Evolutionary conservation across 2,797 vertebrate genomes (phyloP), one percentile per base, ranked within the genome.

Genomic region (Alosa sapidissima): DNA sequence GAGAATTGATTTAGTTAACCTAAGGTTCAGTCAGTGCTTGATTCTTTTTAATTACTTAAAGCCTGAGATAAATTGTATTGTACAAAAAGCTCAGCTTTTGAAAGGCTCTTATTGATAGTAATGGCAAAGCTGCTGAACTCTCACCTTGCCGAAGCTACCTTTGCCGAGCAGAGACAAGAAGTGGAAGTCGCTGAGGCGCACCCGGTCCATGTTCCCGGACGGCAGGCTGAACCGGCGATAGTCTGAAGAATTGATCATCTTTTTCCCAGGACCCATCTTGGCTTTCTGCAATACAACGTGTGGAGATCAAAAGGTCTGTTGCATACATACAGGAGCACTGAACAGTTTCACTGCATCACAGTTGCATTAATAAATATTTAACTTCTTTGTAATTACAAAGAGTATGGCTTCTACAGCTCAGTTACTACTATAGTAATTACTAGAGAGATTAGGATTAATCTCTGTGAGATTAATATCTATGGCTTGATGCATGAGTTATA

Each of bases 121-220:
- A 16, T 36, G 11, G 33, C 8, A 33, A 75, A 41, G 33, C 33
- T 75, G 14, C 2, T 75, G 33, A 75, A 41, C 48, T 28, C 95
- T 90, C 92, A 99, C 98, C 96, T 99, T 99, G 72, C 98, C 98
- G 0, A 99, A 99, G 91, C 98, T 99, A 60, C 98, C 98, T 88
- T 99, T 99, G 52, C 98, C 98, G 84, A 99, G 96, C 85, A 99
- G 96, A 89, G 97, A 98, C 91, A 99, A 96, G 91, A 99, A 99
- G 92, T 97, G 96, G 94, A 99, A 99, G 92, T 99, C 98, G 0
- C 92, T 96, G 85, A 99, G 97, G 54, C 96, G 96, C 89, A 99
- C 96, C 51, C 95, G 93, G 94, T 99, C 98, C 87, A 97, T 94
- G 93, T 96, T 98, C 90, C 97, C 97, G 51, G 96, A 98, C 0